phyloP scores from a whole-genome alignment of 2,888 invertebrate genomes.

The Drosophila vallismaia region DNA sequence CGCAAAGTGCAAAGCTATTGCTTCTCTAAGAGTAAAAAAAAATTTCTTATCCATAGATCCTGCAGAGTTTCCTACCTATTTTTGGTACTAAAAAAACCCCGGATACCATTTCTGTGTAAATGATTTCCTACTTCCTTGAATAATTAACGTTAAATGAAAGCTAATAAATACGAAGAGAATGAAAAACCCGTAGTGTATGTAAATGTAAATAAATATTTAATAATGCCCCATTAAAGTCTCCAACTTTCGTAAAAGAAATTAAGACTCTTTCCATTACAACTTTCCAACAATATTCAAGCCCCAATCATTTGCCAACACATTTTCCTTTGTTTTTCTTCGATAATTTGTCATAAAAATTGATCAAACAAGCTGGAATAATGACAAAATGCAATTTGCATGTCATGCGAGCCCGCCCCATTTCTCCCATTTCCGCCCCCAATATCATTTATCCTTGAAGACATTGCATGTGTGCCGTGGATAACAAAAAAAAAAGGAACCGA shows the following conservation, averaged over 20 bases:
- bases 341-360: constrained; percentile 80
- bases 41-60: not conserved
- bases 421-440: not conserved
- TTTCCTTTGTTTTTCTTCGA: constrained; percentile 37
- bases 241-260: constrained; percentile 10
- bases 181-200: not conserved
- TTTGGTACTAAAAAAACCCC: too few relatives aligned
- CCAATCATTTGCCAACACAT: constrained; percentile 14
- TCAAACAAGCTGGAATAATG: constrained; percentile 73
- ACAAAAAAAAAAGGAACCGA: not conserved
- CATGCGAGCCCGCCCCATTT: constrained; percentile 40
- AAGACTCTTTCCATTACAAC: constrained; percentile 5
- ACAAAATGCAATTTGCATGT: constrained; percentile 78
- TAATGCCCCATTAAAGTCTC: constrained; percentile 16
- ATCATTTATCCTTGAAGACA: constrained; percentile 63
- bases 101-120: not conserved
- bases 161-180: not conserved
- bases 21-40: not conserved
- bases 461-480: constrained; percentile 25
- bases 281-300: not conserved
- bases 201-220: constrained; percentile 22
- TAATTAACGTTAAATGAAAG: not conserved
- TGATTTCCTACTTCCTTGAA: not conserved
- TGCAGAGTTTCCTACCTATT: not conserved
- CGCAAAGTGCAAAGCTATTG: constrained; percentile 2